Base-by-base conservation (phyloP, 92 coral and sea anemone genomes). In the Chrysogorgia sp. region DNA sequence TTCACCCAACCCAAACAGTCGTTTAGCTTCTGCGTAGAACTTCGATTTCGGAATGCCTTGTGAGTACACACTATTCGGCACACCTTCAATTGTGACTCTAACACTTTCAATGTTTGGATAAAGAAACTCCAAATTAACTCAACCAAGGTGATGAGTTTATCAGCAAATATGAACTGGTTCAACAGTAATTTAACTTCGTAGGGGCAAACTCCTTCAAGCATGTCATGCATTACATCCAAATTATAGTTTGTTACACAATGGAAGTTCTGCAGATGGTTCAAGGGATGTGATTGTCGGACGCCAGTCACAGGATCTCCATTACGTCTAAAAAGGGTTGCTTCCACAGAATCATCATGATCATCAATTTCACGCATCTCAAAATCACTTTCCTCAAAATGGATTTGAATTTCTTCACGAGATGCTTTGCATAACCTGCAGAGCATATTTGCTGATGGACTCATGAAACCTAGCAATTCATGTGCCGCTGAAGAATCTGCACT, bases 401-500 rank as follows among this genome's bases (percentile, higher is more conserved):
- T 34, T 63, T 63, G 70, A 21, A 63, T 63, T 12, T 15, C 23
- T 20, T 63, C 70, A 2, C 70, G 40, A 9, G 70, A 9, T 2
- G 70, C 70, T 7, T 34, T 34, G 23, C 70, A 63, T 29, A 63
- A 63, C 47, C 70, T 1, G n/a, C n/a, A n/a, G n/a, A n/a, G n/a
- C n/a, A n/a, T n/a, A n/a, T n/a, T n/a, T n/a, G n/a, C n/a, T n/a
- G 70, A 63, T 29, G 40, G 70, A 34, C 43, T 34, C 47, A 63
- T 9, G 48, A 63, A 63, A 34, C 70, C 2, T 20, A 63, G 47
- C 41, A 63, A 21, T 63, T 63, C 70, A 63, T 63, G 70, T 31
- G 70, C 70, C 1, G 70, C 70, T 29, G 31, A 63, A 1, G 45
- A 28, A 63, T 63, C 70, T 63, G 43, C 70, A 63, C 70, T 63